A percentile compares a stretch with the other conserved stretches of the same genome.
Conservation (phyloP, 2,797 vertebrate species). For the Pseudocheirus occidentalis region DNA sequence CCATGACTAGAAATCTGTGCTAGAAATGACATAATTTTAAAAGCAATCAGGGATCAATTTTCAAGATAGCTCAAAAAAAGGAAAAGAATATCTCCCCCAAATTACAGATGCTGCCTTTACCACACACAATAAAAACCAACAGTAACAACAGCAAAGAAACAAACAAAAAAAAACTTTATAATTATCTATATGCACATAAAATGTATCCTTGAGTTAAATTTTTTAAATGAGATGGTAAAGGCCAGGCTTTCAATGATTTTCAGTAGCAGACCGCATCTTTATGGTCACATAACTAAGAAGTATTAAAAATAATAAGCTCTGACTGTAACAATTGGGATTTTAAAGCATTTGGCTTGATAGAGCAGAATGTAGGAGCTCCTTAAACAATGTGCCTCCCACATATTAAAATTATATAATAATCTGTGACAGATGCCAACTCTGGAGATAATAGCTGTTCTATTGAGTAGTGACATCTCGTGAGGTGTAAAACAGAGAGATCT, state of each 20-base stretch:
- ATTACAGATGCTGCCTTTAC: not conserved
- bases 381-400: not conserved
- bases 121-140: too few species aligned
- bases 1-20: not conserved
- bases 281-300: not conserved
- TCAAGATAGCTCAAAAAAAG: not conserved
- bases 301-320: not conserved
- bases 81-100: not conserved
- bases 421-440: not conserved
- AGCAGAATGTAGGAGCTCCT: not conserved
- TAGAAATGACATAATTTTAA: not conserved
- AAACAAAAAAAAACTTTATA: not conserved
- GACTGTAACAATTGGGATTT: not conserved
- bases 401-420: not conserved
- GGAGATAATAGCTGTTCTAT: not conserved
- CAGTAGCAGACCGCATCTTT: not conserved
- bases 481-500: not conserved
- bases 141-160: too few species aligned
- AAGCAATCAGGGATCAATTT: too few species aligned
- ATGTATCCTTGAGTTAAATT: not conserved
- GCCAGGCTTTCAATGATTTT: not conserved
- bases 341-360: not conserved
- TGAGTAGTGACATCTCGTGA: not conserved
- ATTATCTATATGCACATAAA: not conserved
- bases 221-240: not conserved